Base-by-base conservation (phyloP, 2,113 vertebrate genomes). In the Xenopus borealis region DNA sequence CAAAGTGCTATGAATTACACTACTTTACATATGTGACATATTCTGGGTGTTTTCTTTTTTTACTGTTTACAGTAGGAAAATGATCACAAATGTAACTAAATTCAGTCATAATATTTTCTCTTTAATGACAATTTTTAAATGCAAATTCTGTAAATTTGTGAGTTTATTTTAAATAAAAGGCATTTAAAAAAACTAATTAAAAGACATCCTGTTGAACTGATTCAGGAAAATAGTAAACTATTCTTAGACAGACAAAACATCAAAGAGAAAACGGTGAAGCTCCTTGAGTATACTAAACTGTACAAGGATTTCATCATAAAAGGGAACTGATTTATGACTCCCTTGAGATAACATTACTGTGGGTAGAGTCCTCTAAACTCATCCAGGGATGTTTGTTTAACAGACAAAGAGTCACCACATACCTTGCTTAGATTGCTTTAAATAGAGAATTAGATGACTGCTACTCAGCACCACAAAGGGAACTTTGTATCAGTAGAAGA, bases 231-330 rank as follows among this genome's bases (percentile, higher is more conserved):
- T 55, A 55, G 14, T 16, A 16, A n/a, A 17, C 17, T 55, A 55
- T 55, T 55, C 2, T 55, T 55, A 55, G 53, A n/a, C 53, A 55
- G 53, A 55, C 53, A 55, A 16, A 55, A 55, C 53, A 4, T 55
- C 53, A 55, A 55, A 55, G 53, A 4, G 53, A 55, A 55, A 16
- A 16, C 18, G 17, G 14, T 55, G 17, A 18, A 55, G 14, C 14
- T 55, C 17, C 53, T 17, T n/a, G 17, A 55, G 53, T n/a, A 55
- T 16, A 55, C 47, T 13, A 55, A 12, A n/a, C 16, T n/a, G 53
- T 55, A 55, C 53, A 55, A 55, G 53, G 53, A 55, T 55, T 55
- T 55, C 14, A 55, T 55, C 53, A 55, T 55, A 55, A 55, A 55
- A 55, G 14, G 8, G 17, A n/a, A n/a, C 53, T 55, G 53, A 55